These are phyloP conservation scores for Spheniscus humboldti DNA, from an alignment of 2,797 vertebrate species.

Conservation along the genomic window DNA sequence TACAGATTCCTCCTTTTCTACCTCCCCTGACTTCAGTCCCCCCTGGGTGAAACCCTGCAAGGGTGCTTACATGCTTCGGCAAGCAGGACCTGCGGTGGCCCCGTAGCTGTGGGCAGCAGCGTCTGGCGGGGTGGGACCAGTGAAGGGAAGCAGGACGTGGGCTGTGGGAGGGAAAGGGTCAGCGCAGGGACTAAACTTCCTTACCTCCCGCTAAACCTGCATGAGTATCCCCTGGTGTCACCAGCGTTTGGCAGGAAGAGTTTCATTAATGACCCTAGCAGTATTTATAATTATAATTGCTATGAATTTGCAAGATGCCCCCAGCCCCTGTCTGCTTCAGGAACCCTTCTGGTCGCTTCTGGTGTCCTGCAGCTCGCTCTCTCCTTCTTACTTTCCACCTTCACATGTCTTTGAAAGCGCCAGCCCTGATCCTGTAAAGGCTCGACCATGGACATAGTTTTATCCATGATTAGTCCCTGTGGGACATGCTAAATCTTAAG, in stretches of 20 bases:
- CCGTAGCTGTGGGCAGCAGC: fast-evolving
- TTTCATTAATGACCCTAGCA: not conserved
- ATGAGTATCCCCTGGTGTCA: not conserved
- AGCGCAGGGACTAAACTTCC: not conserved
- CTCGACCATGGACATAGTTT: not conserved
- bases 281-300: not conserved
- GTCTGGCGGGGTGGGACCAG: fast-evolving
- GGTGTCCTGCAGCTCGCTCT: not conserved
- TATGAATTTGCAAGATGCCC: not conserved
- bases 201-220: not conserved
- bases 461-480: not conserved
- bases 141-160: not conserved
- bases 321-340: not conserved
- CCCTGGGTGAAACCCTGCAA: not conserved
- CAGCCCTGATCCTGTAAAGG: not conserved
- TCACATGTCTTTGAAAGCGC: not conserved
- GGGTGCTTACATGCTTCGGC: not conserved
- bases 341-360: not conserved
- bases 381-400: not conserved
- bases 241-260: not conserved
- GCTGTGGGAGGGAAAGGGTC: not conserved
- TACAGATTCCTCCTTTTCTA: not conserved
- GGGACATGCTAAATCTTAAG: not conserved
- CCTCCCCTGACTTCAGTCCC: not conserved
- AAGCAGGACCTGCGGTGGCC: not conserved